Evolutionary conservation across 2,113 vertebrate species (phyloP).

Genomic region (Cyprinodon brontotheroides): DNA sequence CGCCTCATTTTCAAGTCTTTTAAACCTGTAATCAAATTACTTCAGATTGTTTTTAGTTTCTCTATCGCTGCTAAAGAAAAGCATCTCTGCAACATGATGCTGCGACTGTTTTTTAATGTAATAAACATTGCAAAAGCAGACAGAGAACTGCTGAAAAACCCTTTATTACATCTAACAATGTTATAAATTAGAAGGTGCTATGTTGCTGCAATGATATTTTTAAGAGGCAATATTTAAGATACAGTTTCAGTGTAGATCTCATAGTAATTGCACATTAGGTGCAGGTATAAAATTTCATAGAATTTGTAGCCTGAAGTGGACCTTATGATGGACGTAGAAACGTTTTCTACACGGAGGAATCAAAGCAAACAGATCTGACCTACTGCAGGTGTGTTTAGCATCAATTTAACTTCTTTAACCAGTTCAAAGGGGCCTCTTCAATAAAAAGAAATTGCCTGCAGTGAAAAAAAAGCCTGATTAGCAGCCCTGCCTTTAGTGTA

Average conservation of each 20-base stretch:
- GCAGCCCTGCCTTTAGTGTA: slow-evolving; percentile 17
- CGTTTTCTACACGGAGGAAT: slow-evolving; percentile 51
- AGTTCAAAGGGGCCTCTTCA: slow-evolving; percentile 45
- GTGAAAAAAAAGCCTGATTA: slow-evolving; percentile 20
- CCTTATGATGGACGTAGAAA: slow-evolving; percentile 13
- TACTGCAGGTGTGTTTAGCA: slow-evolving; percentile 26
- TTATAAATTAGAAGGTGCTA: too few species aligned
- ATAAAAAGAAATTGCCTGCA: slow-evolving; percentile 21
- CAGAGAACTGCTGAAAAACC: neutral
- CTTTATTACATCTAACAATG: too few species aligned
- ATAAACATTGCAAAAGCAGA: too few species aligned
- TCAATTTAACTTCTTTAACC: slow-evolving; percentile 48
- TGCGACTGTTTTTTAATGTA: too few species aligned
- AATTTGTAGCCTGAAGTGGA: neutral
- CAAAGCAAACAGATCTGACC: slow-evolving; percentile 24
- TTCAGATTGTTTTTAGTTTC: too few species aligned
- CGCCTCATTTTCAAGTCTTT: too few species aligned
- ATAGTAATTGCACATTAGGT: neutral
- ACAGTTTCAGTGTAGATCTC: neutral
- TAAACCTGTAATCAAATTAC: too few species aligned
- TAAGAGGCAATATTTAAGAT: neutral
- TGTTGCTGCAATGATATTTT: too few species aligned
- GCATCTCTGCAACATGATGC: too few species aligned
- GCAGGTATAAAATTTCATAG: neutral
- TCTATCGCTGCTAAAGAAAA: too few species aligned